Evolutionary conservation across 92 coral and sea anemone genomes (phyloP).

Genomic region (Heteractis magnifica): DNA sequence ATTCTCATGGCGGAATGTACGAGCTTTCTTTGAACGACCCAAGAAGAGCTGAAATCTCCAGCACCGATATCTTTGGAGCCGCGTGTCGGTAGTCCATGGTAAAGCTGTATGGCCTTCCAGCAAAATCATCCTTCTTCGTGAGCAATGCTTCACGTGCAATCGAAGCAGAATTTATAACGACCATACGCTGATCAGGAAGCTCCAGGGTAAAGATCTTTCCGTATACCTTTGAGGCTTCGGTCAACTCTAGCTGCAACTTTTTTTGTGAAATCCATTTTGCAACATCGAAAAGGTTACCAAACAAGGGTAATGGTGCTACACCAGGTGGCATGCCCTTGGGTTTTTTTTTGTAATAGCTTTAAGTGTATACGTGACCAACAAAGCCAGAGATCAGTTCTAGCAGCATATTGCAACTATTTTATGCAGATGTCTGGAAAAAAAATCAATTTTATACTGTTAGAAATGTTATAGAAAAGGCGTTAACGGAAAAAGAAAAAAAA

Average conservation of each 20-base stretch:
- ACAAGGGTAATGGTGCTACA: constrained; percentile 38
- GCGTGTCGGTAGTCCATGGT: constrained; percentile 32
- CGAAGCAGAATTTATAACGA: constrained; percentile 47
- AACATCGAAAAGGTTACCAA: constrained; percentile 38
- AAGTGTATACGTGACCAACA: not conserved
- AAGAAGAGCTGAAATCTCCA: constrained; percentile 43
- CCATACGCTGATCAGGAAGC: constrained; percentile 42
- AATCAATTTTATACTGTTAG: no score
- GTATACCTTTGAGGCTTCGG: constrained; percentile 37
- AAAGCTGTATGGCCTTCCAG: constrained; percentile 51
- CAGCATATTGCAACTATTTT: no score
- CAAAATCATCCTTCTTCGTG: constrained; percentile 50
- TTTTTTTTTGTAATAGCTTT: not conserved
- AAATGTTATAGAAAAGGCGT: no score
- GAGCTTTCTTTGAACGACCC: constrained; percentile 56
- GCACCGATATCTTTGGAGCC: constrained; percentile 52
- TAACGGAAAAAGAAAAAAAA: no score
- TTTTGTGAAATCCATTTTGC: constrained; percentile 8
- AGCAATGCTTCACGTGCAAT: constrained; percentile 49
- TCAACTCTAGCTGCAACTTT: constrained; percentile 16
- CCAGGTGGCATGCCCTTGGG: constrained; percentile 51
- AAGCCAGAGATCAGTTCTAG: not conserved
- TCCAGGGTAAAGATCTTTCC: constrained; percentile 42
- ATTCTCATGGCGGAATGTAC: constrained; percentile 68
- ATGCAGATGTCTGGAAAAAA: no score